Evolutionary conservation across 2,797 vertebrate genomes (phyloP).

Genomic region (Helarctos malayanus): DNA sequence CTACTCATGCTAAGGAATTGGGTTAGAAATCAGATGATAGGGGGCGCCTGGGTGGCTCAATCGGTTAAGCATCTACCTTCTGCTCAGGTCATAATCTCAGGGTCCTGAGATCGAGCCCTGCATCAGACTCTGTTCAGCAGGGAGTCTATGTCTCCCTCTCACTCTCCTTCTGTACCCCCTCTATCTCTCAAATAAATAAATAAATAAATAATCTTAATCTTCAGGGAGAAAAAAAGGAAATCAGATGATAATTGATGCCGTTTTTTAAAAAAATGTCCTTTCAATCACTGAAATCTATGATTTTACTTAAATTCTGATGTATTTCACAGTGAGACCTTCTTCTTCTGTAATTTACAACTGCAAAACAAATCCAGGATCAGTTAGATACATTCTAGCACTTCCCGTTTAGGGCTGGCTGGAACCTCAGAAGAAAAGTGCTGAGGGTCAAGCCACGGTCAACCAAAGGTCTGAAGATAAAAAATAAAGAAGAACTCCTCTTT

Average conservation of each 20-base stretch:
- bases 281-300: not conserved
- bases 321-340: not conserved
- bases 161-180: too few relatives aligned
- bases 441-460: not conserved
- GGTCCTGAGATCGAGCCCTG: too few relatives aligned
- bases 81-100: too few relatives aligned
- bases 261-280: not conserved
- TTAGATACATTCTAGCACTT: not conserved
- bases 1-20: not conserved
- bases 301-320: not conserved
- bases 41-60: too few relatives aligned
- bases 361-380: not conserved
- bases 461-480: not conserved
- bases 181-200: too few relatives aligned
- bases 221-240: too few relatives aligned
- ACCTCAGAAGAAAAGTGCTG: not conserved
- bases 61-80: too few relatives aligned
- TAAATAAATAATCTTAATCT: too few relatives aligned
- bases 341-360: not conserved
- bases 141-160: too few relatives aligned
- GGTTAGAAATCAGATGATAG: not conserved
- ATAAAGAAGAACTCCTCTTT: not conserved
- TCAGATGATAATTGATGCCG: not conserved
- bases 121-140: too few relatives aligned
- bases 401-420: not conserved